Evolutionary conservation across 2,113 vertebrate genomes (phyloP), one percentile per base, ranked within the genome.

Genomic region (Petrocephalus zakoni): DNA sequence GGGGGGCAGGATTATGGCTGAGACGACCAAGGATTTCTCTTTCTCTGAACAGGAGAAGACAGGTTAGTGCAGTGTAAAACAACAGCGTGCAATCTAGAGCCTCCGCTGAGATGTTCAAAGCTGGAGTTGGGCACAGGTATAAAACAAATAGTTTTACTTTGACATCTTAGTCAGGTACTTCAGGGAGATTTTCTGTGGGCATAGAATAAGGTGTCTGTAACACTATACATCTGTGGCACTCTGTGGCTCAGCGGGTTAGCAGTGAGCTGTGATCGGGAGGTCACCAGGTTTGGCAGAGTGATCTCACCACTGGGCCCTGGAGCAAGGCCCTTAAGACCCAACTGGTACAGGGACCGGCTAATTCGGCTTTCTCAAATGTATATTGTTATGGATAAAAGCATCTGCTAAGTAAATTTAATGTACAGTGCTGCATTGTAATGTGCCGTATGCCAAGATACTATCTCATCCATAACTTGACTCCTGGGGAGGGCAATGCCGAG

Each of bases 1-100:
- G 2, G 95, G 95, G 7, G 96, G 96, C 84, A 96, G 92, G 87
- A 96, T 95, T 87, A 96, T 92, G 5, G 93, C 94, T 0, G 96
- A 96, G 25, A 96, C 93, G 0, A 9, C 94, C 87, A 96, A 93
- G 5, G 93, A 94, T 92, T 96, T 96, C 90, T 94, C 92, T 88
- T 96, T 96, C 90, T 96, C 95, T 96, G 88, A 9, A 55, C 2
- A 19, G 22, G 29, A 2, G 81, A 53, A 84, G 0, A 85, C 0
- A 89, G 53, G 0, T 17, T 4, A 84, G 25, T 84, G 34, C 34
- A 9, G 25, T 1, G 29, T 8, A 34, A 25, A 47, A 61, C 86
- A 58, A 29, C 64, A 88, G 15, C 55, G 34, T 49, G 49, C 19
- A 83, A 49, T n/a, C 7, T 19, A 49, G n/a, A 49, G 17, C 72